Conservation (phyloP, 92 coral and sea anemone species). For the Zoanthus gigantus region DNA sequence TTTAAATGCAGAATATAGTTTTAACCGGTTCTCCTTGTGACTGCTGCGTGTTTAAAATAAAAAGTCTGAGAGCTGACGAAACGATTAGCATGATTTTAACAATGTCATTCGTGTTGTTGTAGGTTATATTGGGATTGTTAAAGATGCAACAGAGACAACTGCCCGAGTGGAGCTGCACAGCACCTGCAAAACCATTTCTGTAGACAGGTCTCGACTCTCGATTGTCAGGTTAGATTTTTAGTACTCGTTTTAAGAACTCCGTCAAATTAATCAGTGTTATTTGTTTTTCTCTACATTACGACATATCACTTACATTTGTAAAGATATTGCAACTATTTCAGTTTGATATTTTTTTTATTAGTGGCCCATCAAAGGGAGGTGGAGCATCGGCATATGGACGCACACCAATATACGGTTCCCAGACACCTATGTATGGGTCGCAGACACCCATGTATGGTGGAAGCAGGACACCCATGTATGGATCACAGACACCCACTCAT, state of each 20-base stretch:
- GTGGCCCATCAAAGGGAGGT: constrained; percentile 89
- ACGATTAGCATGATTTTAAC: background rate
- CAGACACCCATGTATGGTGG: constrained; percentile 97
- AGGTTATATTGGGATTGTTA: constrained; percentile 99
- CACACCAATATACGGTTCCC: constrained; percentile 98
- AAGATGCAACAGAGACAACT: constrained; percentile 99
- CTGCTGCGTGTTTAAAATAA: no score
- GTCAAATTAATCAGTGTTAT: background rate
- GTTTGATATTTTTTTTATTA: constrained; percentile 18
- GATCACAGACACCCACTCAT: constrained; percentile 99
- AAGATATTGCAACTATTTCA: background rate
- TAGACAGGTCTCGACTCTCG: constrained; percentile 86
- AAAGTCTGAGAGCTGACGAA: no score
- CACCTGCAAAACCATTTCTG: constrained; percentile 95
- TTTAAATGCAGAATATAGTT: no score
- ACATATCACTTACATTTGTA: no score
- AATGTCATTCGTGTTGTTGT: background rate
- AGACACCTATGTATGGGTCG: constrained; percentile 99
- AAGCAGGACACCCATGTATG: constrained; percentile 99
- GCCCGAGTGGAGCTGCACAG: constrained; percentile 99
- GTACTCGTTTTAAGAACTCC: background rate
- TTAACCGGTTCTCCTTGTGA: no score
- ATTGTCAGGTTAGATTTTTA: constrained; percentile 74
- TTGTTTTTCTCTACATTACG: no score
- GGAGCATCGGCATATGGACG: constrained; percentile 76